Base-by-base conservation (phyloP, 2,888 invertebrate genomes). In the Danaus chrysippus region DNA sequence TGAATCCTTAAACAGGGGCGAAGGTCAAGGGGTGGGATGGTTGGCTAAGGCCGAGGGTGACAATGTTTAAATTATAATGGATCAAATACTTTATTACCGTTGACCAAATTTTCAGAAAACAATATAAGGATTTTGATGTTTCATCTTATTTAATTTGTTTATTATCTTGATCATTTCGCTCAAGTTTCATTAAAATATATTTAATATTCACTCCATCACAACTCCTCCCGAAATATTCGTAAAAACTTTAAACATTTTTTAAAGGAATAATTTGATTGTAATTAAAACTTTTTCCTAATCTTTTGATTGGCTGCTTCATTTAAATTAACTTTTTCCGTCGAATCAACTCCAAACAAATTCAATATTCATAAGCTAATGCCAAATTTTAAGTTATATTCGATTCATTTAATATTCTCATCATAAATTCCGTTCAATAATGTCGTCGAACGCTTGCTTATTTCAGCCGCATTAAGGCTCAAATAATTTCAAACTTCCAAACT, bases 401-500 rank as follows among this genome's bases (percentile, higher is more conserved):
- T 62, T 61, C 56, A 46, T 60, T 63, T 65, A 64, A 61, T 64
- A 62, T 62, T 62, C 63, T 52, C 44, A 55, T 67, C 68, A 61
- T 56, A 62, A 65, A 67, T 63, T 63, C 61, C 64, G 61, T 57
- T 61, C 68, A 62, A 60, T 68, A 61, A 65, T 57, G 59, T 56
- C 62, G 59, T 56, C 42, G 57, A 53, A 46, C 53, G 56, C 10
- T 64, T 62, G 58, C 56, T 64, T 59, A 63, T 55, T 63, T 53
- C 42, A 42, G 56, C 57, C 59, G 60, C 62, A 58, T 61, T 61
- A 63, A 56, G 55, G 62, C 44, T 12, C 58, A 56, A 68, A 65
- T 63, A 66, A 70, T 62, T 68, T 65, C 54, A 43, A 69, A 67
- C 59, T 68, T 63, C 42, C 61, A 19, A 67, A 65, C 67, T 68